Percentiles rank a stretch among this genome's conserved stretches.
These are phyloP conservation scores for Cephus pulcher DNA, from an alignment of 2,888 invertebrate species.

Conservation along the genomic window DNA sequence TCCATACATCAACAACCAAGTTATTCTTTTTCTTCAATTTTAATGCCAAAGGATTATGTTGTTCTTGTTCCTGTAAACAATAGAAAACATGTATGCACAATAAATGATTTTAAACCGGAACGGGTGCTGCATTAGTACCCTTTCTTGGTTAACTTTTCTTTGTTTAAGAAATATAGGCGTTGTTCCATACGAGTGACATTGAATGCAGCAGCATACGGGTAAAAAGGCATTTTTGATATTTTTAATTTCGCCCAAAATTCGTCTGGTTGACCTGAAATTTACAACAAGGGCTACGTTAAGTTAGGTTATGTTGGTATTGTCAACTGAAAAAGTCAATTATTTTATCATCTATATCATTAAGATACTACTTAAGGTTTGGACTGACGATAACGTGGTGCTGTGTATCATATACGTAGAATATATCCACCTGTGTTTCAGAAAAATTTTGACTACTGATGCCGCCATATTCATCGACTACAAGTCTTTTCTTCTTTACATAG, in stretches of 20 bases:
- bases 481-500: too few relatives aligned
- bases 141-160: conserved; percentile 74
- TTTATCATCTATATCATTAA: background rate
- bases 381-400: background rate
- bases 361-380: conserved; percentile 8
- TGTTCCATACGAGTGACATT: conserved; percentile 52
- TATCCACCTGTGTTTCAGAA: conserved; percentile 41
- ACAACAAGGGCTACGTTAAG: too few relatives aligned
- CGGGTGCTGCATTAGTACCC: conserved; percentile 62
- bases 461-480: background rate
- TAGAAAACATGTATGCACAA: conserved; percentile 13
- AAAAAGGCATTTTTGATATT: conserved; percentile 18
- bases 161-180: conserved; percentile 69
- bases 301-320: conserved; percentile 6
- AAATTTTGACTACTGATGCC: conserved; percentile 30
- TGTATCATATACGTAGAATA: background rate
- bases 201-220: conserved; percentile 20
- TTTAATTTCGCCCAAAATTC: conserved; percentile 25
- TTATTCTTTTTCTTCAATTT: conserved; percentile 62
- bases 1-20: conserved; percentile 77
- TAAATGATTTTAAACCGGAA: background rate
- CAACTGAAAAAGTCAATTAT: conserved; percentile 20
- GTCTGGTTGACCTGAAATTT: conserved; percentile 16
- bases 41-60: conserved; percentile 73
- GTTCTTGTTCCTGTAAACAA: conserved; percentile 69